These are phyloP conservation scores for Emesis castigata DNA, from an alignment of 2,888 invertebrate species.

Conservation along the genomic window DNA sequence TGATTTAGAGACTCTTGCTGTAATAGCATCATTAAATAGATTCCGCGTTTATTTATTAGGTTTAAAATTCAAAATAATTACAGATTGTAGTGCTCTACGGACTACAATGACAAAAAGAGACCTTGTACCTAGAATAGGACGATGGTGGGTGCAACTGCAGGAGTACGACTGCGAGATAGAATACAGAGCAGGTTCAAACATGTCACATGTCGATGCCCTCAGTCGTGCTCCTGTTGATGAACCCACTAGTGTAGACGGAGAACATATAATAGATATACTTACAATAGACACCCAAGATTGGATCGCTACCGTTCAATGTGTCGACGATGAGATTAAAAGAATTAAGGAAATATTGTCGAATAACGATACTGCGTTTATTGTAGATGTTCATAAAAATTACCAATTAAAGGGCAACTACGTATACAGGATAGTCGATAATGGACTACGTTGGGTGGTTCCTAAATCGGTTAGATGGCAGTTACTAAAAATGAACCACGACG, in stretches of 20 bases:
- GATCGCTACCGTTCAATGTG: constrained; percentile 11
- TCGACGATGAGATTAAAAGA: constrained; percentile 31
- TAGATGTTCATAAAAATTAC: constrained; percentile 51
- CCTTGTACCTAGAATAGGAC: not conserved
- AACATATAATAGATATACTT: not conserved
- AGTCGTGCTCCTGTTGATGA: not conserved
- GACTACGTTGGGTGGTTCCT: constrained; percentile 57
- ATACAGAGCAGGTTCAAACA: not conserved
- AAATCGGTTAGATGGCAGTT: not conserved
- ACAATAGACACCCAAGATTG: not conserved
- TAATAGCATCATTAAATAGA: not conserved
- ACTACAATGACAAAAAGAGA: not conserved
- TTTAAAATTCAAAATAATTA: not conserved
- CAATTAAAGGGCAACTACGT: constrained; percentile 42
- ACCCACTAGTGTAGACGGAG: too few species aligned
- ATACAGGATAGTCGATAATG: constrained; percentile 32
- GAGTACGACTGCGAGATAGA: not conserved
- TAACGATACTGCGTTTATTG: constrained; percentile 2
- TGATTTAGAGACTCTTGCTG: not conserved
- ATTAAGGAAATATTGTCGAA: constrained; percentile 33
- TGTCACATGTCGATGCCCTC: not conserved
- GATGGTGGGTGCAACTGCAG: constrained; percentile 4
- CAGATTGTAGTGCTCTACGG: not conserved
- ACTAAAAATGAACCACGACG: not conserved
- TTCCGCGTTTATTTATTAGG: constrained; percentile 7